Percentiles rank a stretch among this genome's conserved stretches.
phyloP scores from a whole-genome alignment of 2,888 invertebrate genomes.

The Leistus spinibarbis region DNA sequence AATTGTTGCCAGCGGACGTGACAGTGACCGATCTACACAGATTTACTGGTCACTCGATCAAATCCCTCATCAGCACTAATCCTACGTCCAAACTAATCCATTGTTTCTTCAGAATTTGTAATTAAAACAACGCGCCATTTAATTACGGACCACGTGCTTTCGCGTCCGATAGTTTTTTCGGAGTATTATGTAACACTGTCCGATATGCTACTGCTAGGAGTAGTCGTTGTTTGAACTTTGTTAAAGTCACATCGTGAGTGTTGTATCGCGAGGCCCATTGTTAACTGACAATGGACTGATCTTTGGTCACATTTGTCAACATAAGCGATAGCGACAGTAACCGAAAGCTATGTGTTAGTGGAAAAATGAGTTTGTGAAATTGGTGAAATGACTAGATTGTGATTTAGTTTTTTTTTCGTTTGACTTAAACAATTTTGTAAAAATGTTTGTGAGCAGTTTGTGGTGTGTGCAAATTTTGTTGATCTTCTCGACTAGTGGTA shows the following conservation, averaged over 20 bases:
- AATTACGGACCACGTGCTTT: neutral
- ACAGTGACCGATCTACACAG: neutral
- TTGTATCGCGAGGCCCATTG: neutral
- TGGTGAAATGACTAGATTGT: conserved; percentile 24
- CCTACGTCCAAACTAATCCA: neutral
- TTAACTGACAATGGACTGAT: conserved; percentile 17
- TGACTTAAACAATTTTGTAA: conserved; percentile 4
- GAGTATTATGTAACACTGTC: neutral
- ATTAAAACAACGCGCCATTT: neutral
- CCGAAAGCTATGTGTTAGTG: neutral
- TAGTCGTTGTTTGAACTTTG: neutral
- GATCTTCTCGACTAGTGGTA: conserved; percentile 1
- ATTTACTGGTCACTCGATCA: neutral
- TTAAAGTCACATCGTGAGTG: neutral
- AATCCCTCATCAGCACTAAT: neutral
- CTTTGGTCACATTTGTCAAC: conserved; percentile 30
- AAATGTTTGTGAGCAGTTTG: conserved; percentile 14
- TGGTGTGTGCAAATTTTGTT: conserved; percentile 13
- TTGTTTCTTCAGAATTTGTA: neutral
- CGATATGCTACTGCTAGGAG: neutral
- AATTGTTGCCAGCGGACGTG: neutral
- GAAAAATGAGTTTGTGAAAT: neutral
- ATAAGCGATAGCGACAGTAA: conserved; percentile 13
- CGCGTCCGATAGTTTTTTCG: neutral
- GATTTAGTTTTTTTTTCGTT: neutral